Conservation (phyloP, 2,113 vertebrate species). For the Trochalopteron elliotii region DNA sequence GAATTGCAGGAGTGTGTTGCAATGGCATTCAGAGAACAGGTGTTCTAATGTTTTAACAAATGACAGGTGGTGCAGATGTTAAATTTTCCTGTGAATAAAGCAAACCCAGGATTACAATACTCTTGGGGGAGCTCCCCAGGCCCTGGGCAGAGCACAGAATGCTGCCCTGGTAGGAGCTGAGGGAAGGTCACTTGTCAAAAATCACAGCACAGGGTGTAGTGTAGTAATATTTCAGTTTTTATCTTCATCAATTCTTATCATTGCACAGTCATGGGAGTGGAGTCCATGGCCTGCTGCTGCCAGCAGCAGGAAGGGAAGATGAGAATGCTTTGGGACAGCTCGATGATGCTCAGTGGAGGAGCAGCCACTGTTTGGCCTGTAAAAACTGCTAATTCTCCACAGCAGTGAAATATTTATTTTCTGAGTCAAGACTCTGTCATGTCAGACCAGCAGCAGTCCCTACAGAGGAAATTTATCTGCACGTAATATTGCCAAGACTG, state of each 20-base stretch:
- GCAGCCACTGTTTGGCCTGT: neutral
- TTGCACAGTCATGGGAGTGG: neutral
- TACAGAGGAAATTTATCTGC: neutral
- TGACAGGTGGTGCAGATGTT: too few relatives aligned
- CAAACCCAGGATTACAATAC: neutral
- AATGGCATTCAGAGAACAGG: neutral
- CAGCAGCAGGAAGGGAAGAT: neutral
- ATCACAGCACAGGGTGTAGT: too few relatives aligned
- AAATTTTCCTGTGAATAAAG: neutral
- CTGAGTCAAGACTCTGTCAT: neutral
- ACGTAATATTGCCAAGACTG: too few relatives aligned
- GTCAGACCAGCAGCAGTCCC: neutral
- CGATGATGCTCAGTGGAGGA: neutral
- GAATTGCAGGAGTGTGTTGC: neutral
- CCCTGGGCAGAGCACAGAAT: neutral
- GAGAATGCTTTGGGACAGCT: neutral
- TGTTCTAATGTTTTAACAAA: neutral
- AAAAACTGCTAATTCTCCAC: neutral
- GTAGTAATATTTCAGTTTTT: neutral
- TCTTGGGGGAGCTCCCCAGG: neutral
- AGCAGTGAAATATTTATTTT: neutral
- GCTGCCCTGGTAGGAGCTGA: neutral
- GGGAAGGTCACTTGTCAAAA: neutral
- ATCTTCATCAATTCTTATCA: neutral
- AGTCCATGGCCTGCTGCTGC: neutral